A percentile compares a stretch with the other conserved stretches of the same genome.
Evolutionary conservation across 2,113 vertebrate genomes (phyloP).

Genomic region (Osmerus mordax): DNA sequence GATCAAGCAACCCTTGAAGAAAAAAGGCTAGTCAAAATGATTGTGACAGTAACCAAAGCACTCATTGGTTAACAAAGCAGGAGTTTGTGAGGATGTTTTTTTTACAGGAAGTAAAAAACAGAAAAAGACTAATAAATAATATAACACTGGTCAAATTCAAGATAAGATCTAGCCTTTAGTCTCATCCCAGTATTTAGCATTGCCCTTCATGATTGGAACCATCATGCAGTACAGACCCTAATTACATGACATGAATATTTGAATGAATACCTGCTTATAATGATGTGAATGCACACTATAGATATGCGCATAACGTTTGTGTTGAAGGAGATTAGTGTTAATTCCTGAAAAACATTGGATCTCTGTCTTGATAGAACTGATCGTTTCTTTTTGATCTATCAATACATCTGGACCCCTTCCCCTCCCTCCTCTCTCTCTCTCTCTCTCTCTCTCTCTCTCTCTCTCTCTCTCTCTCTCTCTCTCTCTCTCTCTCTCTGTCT

Average conservation of each 20-base stretch:
- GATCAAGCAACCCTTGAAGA: neutral
- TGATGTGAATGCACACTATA: slow-evolving; percentile 55
- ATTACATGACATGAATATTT: slow-evolving; percentile 63
- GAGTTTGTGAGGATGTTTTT: neutral
- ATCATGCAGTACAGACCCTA: slow-evolving; percentile 55
- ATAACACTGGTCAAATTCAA: neutral
- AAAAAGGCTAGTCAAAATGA: neutral
- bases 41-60: neutral
- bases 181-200: slow-evolving; percentile 33
- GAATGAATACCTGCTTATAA: slow-evolving; percentile 62
- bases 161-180: slow-evolving; percentile 30
- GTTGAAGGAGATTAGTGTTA: slow-evolving; percentile 3
- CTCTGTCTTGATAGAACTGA: slow-evolving; percentile 32
- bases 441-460: neutral
- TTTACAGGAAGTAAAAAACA: neutral
- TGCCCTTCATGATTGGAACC: slow-evolving; percentile 11
- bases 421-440: neutral
- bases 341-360: neutral
- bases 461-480: neutral
- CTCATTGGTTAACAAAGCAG: slow-evolving; percentile 1
- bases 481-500: slow-evolving; percentile 7
- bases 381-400: slow-evolving; percentile 35
- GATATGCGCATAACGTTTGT: slow-evolving; percentile 13
- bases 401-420: neutral
- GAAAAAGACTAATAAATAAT: neutral